Conservation (phyloP, 2,797 vertebrate species). For the Poeciliopsis paucimaculata region DNA sequence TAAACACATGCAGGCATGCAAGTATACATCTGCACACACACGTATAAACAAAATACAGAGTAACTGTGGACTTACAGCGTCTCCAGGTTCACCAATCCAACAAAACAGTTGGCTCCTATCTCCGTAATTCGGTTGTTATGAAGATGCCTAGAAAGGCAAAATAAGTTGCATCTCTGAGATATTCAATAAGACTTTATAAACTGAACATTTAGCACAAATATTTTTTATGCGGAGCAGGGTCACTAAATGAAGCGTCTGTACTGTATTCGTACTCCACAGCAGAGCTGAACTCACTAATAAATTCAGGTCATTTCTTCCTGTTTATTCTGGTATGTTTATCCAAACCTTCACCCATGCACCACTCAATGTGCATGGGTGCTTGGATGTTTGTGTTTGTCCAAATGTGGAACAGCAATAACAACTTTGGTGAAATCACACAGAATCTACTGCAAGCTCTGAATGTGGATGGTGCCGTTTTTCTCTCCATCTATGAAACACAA, state of each 20-base stretch:
- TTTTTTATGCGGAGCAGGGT: not conserved
- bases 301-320: slow-evolving; percentile 67
- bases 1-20: slow-evolving; percentile 11
- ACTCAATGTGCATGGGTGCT: slow-evolving; percentile 23
- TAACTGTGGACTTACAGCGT: slow-evolving; percentile 89
- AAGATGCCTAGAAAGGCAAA: slow-evolving; percentile 85
- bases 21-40: slow-evolving; percentile 18
- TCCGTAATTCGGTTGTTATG: slow-evolving; percentile 97
- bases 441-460: slow-evolving; percentile 16
- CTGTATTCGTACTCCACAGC: slow-evolving; percentile 30
- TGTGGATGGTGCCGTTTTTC: slow-evolving; percentile 27
- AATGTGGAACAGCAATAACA: slow-evolving; percentile 39
- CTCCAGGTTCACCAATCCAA: slow-evolving; percentile 93
- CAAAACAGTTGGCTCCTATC: slow-evolving; percentile 89
- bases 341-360: slow-evolving; percentile 52
- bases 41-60: slow-evolving; percentile 22
- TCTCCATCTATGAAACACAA: slow-evolving; percentile 26
- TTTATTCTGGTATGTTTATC: slow-evolving; percentile 72
- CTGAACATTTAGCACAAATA: slow-evolving; percentile 8
- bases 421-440: slow-evolving; percentile 34
- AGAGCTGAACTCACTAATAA: slow-evolving; percentile 47
- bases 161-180: slow-evolving; percentile 11
- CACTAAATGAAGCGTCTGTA: slow-evolving; percentile 35
- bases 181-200: not conserved
- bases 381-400: slow-evolving; percentile 5